phyloP scores from a whole-genome alignment of 2,888 invertebrate species.

The Deroplatys truncata region DNA sequence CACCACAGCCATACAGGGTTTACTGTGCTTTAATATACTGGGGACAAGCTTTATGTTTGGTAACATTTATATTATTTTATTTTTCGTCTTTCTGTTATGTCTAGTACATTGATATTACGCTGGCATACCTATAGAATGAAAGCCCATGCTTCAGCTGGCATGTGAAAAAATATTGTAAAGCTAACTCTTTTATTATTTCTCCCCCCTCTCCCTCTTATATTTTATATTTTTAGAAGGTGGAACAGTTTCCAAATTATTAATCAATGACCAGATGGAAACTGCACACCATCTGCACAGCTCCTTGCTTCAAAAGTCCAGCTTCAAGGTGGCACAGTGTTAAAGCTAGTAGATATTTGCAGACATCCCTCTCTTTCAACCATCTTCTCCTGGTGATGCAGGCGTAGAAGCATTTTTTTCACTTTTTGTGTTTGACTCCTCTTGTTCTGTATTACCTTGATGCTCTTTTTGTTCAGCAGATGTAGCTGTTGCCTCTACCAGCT shows the following conservation, averaged over 20 bases:
- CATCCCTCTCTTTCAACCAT: neutral
- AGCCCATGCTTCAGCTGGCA: constrained; percentile 12
- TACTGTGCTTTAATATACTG: neutral
- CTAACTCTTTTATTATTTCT: neutral
- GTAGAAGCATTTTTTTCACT: neutral
- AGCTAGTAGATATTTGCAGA: neutral
- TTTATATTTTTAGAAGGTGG: neutral
- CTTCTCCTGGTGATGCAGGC: neutral
- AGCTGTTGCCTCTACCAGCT: neutral
- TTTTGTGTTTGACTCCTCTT: neutral
- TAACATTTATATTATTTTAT: neutral
- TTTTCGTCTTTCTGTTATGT: neutral
- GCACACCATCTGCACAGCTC: neutral
- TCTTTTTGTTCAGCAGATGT: neutral
- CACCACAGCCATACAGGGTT: neutral
- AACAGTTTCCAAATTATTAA: neutral
- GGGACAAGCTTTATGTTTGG: neutral
- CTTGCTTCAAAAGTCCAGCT: neutral
- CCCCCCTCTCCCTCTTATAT: neutral
- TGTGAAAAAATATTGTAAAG: constrained; percentile 10
- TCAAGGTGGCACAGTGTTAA: neutral
- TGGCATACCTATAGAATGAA: neutral
- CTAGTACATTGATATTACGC: neutral
- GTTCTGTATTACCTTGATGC: neutral
- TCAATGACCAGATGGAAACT: neutral